phyloP scores from a whole-genome alignment of 1,140 invertebrate species.

The Hirudo medicinalis region DNA sequence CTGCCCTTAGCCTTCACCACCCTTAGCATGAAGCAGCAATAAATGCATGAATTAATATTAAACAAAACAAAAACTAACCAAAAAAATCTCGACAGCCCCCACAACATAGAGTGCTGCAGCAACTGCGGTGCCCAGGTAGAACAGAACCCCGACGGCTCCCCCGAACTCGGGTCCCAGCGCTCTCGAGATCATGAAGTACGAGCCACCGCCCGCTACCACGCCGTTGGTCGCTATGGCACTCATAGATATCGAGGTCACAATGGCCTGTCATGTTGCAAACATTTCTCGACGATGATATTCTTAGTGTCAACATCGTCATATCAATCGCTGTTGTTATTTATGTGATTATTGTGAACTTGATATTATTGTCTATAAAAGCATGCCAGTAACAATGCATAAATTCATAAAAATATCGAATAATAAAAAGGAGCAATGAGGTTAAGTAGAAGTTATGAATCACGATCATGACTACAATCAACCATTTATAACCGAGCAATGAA shows the following conservation, averaged over 20 bases:
- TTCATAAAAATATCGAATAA: not conserved
- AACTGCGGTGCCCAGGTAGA: conserved; percentile 93
- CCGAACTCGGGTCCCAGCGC: conserved; percentile 95
- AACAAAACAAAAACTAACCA: conserved; percentile 53
- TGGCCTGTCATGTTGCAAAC: conserved; percentile 55
- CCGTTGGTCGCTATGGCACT: conserved; percentile 98
- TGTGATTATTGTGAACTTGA: not conserved
- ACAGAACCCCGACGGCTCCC: conserved; percentile 91
- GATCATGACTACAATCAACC: not conserved
- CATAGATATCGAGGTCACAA: conserved; percentile 96
- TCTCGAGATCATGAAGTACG: conserved; percentile 98
- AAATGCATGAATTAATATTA: too few relatives aligned
- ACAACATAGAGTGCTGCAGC: conserved; percentile 92
- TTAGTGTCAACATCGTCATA: too few relatives aligned
- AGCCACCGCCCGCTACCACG: conserved; percentile 91
- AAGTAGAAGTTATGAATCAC: too few relatives aligned
- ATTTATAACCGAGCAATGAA: not conserved
- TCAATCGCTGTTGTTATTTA: too few relatives aligned
- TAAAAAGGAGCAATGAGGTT: not conserved
- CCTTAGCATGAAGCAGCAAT: too few relatives aligned
- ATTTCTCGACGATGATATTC: too few relatives aligned
- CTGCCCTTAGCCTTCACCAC: too few relatives aligned
- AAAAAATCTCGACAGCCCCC: conserved; percentile 90
- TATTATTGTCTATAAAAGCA: not conserved
- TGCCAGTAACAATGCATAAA: not conserved